Percentiles rank a stretch among this genome's conserved stretches.
phyloP scores from a whole-genome alignment of 1,140 invertebrate genomes.

The Eriosoma lanigerum region DNA sequence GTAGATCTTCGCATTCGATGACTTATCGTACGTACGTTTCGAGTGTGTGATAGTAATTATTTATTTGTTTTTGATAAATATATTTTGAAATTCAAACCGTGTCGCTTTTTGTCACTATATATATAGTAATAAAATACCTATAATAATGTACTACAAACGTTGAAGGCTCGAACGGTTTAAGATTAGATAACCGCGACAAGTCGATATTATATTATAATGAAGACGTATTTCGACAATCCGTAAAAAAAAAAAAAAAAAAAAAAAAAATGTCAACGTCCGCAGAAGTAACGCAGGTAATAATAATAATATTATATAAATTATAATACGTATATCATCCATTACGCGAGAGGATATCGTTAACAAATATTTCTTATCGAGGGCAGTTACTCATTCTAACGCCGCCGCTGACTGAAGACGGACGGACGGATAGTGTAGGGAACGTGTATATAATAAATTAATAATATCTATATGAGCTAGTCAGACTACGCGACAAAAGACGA shows the following conservation, averaged over 20 bases:
- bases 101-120: background rate
- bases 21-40: too few species aligned
- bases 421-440: background rate
- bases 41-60: too few species aligned
- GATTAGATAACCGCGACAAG: background rate
- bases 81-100: background rate
- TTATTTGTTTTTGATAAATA: too few species aligned
- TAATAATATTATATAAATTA: too few species aligned
- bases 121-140: too few species aligned
- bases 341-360: background rate
- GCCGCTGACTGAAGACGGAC: background rate
- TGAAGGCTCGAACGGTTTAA: background rate
- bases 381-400: slow-evolving; percentile 40
- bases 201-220: background rate
- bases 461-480: too few species aligned
- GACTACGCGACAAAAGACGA: background rate
- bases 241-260: too few species aligned
- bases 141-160: too few species aligned
- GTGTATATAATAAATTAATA: background rate
- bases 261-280: slow-evolving; percentile 13
- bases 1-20: too few species aligned
- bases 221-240: slow-evolving; percentile 13
- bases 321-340: too few species aligned
- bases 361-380: slow-evolving; percentile 22
- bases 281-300: too few species aligned